These are phyloP conservation scores for Drosophila pseudoananassae DNA, from an alignment of 1,140 invertebrate species.

Conservation along the genomic window DNA sequence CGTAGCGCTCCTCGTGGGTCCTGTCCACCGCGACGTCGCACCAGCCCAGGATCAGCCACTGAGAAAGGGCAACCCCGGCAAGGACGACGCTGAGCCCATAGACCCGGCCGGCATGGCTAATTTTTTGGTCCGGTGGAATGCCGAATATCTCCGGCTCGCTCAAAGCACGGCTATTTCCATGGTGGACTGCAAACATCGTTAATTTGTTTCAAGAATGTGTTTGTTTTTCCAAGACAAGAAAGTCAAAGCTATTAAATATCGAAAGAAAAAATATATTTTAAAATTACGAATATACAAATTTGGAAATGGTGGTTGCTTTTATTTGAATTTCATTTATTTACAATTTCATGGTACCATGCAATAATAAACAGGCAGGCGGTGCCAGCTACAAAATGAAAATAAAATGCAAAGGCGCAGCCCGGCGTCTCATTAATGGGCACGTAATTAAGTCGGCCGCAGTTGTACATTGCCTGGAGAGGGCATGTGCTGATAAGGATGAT, in stretches of 20 bases:
- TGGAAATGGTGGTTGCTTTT: too few relatives aligned
- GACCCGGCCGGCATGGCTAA: conserved; percentile 42
- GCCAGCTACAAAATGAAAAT: conserved; percentile 13
- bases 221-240: not conserved
- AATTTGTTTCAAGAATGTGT: not conserved
- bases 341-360: accelerated
- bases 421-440: conserved; percentile 6
- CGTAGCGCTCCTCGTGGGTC: conserved; percentile 20
- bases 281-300: not conserved
- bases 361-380: conserved; percentile 2
- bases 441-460: not conserved
- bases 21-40: not conserved
- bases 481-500: not conserved
- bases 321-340: not conserved
- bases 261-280: not conserved
- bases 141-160: conserved; percentile 36
- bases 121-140: not conserved
- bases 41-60: conserved; percentile 39
- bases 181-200: not conserved
- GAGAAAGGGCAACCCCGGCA: conserved; percentile 25
- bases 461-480: conserved; percentile 1
- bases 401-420: conserved; percentile 2
- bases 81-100: conserved; percentile 35
- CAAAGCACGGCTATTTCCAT: not conserved
- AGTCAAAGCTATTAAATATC: not conserved